These are phyloP conservation scores for Onychostoma macrolepis DNA, from an alignment of 2,113 vertebrate genomes.

Conservation along the genomic window DNA sequence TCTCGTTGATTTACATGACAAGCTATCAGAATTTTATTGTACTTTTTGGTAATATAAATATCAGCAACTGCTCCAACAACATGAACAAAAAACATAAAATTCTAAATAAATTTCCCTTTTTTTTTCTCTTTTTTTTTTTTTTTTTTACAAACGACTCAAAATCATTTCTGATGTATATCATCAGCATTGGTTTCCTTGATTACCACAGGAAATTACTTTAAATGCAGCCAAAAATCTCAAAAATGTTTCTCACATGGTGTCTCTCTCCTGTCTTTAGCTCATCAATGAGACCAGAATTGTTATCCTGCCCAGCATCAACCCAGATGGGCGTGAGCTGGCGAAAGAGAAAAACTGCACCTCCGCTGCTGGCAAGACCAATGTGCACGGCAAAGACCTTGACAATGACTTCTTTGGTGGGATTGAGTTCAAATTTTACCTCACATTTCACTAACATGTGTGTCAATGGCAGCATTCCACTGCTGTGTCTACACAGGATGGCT, in stretches of 20 bases:
- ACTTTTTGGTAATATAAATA: background rate
- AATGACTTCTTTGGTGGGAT: slow-evolving; percentile 90
- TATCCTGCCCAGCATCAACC: slow-evolving; percentile 94
- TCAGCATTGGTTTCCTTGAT: background rate
- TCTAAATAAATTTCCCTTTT: too few relatives aligned
- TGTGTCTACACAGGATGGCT: background rate
- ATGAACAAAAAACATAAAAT: too few relatives aligned
- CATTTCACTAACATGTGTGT: background rate
- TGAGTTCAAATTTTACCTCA: background rate
- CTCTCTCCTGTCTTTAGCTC: slow-evolving; percentile 72
- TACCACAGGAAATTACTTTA: background rate
- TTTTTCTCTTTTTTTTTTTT: too few relatives aligned
- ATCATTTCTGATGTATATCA: background rate
- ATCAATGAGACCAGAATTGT: slow-evolving; percentile 91
- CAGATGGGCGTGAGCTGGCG: slow-evolving; percentile 89
- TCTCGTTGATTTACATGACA: background rate
- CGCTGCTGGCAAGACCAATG: slow-evolving; percentile 79
- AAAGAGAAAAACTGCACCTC: slow-evolving; percentile 88
- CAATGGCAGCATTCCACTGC: background rate
- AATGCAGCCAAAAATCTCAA: background rate
- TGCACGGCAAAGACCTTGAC: slow-evolving; percentile 87
- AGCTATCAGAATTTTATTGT: background rate
- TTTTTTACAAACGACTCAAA: background rate
- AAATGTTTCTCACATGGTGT: background rate
- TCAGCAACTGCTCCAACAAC: too few relatives aligned